Percentiles rank a stretch among this genome's conserved stretches.
These are phyloP conservation scores for Nyctereutes procyonoides DNA, from an alignment of 2,113 vertebrate species.

Conservation along the genomic window DNA sequence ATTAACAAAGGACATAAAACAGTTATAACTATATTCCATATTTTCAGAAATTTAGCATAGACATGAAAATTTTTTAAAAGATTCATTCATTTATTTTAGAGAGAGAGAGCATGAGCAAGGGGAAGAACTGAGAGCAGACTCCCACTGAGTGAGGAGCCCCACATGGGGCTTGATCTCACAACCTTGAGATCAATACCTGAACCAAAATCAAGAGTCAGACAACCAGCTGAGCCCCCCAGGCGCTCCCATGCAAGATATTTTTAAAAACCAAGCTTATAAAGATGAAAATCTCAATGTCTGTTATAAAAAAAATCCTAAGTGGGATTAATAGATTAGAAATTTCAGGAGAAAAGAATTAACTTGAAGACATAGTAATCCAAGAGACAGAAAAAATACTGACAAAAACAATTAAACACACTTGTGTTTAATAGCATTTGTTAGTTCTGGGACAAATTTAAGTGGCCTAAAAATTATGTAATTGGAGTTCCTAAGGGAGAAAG, in stretches of 20 bases:
- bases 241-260: background rate
- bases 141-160: background rate
- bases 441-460: background rate
- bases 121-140: background rate
- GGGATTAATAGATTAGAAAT: background rate
- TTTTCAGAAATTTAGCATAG: background rate
- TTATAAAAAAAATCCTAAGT: background rate
- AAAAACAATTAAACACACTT: background rate
- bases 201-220: background rate
- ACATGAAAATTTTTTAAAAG: background rate
- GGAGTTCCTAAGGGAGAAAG: background rate
- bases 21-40: background rate
- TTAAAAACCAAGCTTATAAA: background rate
- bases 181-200: background rate
- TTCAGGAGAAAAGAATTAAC: background rate
- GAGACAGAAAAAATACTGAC: background rate
- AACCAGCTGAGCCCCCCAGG: background rate
- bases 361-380: background rate
- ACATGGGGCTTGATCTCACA: background rate
- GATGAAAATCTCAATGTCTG: background rate
- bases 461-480: background rate
- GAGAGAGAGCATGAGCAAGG: background rate
- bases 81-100: background rate
- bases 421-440: background rate
- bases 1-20: background rate